Conservation (phyloP, 1,140 invertebrate genomes). For the Forficula auricularia region DNA sequence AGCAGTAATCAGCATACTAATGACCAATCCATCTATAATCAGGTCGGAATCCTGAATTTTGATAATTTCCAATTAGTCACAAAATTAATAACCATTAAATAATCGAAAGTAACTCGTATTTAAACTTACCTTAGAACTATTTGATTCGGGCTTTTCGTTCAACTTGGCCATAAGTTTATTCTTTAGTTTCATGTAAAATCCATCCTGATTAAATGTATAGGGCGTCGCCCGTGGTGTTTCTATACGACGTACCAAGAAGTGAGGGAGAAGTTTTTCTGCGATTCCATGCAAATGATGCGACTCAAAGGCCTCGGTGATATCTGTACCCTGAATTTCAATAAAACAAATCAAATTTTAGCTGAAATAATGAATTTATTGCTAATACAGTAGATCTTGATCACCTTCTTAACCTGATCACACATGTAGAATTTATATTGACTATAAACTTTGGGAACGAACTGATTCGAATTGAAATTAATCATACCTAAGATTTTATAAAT, state of each 20-base stretch:
- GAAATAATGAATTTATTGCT: too few relatives aligned
- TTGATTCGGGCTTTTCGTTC: conserved; percentile 23
- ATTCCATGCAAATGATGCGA: not conserved
- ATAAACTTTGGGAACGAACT: too few relatives aligned
- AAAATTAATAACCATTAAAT: too few relatives aligned
- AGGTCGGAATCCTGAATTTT: conserved; percentile 13
- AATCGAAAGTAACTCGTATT: too few relatives aligned
- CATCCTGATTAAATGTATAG: conserved; percentile 46
- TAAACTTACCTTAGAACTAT: conserved; percentile 17
- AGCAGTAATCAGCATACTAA: conserved; percentile 29
- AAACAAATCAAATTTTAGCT: not conserved
- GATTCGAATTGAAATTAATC: too few relatives aligned
- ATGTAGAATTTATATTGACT: too few relatives aligned
- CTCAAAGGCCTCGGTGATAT: conserved; percentile 62
- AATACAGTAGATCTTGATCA: too few relatives aligned
- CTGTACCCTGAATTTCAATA: conserved; percentile 33
- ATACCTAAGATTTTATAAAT: too few relatives aligned
- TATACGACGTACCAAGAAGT: conserved; percentile 41
- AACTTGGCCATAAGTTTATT: conserved; percentile 32
- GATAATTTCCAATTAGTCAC: conserved; percentile 22
- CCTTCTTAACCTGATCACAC: too few relatives aligned
- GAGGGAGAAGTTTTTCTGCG: conserved; percentile 34
- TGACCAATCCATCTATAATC: conserved; percentile 33
- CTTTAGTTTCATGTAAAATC: conserved; percentile 49
- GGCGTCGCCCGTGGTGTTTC: conserved; percentile 36